A percentile compares a stretch with the other conserved stretches of the same genome.
Evolutionary conservation across 2,797 vertebrate genomes (phyloP).

Genomic region (Columba guinea): DNA sequence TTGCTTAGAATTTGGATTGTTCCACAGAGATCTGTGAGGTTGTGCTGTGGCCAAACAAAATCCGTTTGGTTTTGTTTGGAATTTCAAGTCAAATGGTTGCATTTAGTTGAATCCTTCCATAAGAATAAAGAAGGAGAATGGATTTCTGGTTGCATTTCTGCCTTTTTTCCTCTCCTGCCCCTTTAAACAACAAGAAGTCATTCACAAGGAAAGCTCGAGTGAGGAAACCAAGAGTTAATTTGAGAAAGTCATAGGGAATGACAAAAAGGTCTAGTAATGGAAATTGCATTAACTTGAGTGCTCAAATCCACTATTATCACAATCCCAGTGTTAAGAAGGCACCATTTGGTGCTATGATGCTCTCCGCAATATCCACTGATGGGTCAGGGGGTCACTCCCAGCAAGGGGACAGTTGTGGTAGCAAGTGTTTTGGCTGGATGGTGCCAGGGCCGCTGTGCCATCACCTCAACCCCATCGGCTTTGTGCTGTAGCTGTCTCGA

Average conservation of each 20-base stretch:
- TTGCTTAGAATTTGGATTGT: neutral
- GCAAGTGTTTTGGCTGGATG: neutral
- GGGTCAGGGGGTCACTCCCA: neutral
- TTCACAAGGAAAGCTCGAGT: neutral
- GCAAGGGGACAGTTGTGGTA: neutral
- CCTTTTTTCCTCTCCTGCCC: neutral
- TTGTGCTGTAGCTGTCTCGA: neutral
- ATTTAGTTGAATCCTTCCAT: neutral
- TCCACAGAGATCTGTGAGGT: neutral
- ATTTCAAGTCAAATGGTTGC: neutral
- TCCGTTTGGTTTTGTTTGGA: neutral
- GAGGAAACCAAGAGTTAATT: constrained; percentile 33
- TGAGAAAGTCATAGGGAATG: neutral
- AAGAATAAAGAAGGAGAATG: neutral
- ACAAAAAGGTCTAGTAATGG: constrained; percentile 14
- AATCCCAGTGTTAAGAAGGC: neutral
- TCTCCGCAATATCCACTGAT: neutral
- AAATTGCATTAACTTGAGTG: constrained; percentile 23
- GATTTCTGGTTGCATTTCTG: constrained; percentile 4
- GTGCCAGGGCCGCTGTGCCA: neutral
- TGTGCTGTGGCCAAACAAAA: neutral
- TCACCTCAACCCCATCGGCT: neutral
- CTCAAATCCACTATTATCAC: neutral
- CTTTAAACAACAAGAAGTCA: neutral
- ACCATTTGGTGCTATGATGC: neutral